Evolutionary conservation across 1,140 invertebrate genomes (phyloP).

Genomic region (Zaprionus gabonicus): DNA sequence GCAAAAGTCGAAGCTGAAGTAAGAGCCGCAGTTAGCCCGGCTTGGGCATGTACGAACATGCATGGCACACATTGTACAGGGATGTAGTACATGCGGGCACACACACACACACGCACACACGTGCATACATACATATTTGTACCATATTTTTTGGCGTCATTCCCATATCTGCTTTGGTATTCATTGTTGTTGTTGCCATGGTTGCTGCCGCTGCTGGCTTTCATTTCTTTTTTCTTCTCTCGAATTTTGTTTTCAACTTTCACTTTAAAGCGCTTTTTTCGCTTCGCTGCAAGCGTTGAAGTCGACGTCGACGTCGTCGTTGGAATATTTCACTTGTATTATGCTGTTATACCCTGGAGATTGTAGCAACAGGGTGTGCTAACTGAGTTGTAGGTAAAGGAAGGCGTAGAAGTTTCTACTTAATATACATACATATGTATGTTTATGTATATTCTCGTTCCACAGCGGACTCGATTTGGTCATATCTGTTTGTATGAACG

Average conservation of each 20-base stretch:
- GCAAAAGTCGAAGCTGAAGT: neutral
- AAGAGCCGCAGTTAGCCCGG: neutral
- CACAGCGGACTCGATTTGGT: too few relatives aligned
- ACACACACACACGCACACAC: conserved; percentile 10
- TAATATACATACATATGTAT: too few relatives aligned
- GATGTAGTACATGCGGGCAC: neutral
- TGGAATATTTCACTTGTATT: conserved; percentile 47
- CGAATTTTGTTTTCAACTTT: conserved; percentile 61
- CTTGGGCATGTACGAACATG: conserved; percentile 7
- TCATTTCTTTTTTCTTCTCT: conserved; percentile 51
- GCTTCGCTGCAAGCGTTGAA: conserved; percentile 38
- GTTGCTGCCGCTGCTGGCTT: conserved; percentile 27
- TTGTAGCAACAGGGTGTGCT: neutral
- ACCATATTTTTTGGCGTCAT: conserved; percentile 30
- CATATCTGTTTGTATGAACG: neutral
- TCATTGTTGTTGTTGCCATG: conserved; percentile 18
- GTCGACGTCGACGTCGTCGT: conserved; percentile 21
- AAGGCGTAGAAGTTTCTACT: too few relatives aligned
- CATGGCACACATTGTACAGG: conserved; percentile 3
- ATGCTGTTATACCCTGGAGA: conserved; percentile 18
- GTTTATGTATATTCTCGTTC: too few relatives aligned
- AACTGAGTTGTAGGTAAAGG: too few relatives aligned
- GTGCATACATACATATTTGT: conserved; percentile 13
- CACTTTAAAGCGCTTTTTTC: conserved; percentile 54
- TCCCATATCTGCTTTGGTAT: conserved; percentile 39